These are phyloP conservation scores for Pharmacophagus antenor DNA, from an alignment of 2,888 invertebrate species.

Conservation along the genomic window DNA sequence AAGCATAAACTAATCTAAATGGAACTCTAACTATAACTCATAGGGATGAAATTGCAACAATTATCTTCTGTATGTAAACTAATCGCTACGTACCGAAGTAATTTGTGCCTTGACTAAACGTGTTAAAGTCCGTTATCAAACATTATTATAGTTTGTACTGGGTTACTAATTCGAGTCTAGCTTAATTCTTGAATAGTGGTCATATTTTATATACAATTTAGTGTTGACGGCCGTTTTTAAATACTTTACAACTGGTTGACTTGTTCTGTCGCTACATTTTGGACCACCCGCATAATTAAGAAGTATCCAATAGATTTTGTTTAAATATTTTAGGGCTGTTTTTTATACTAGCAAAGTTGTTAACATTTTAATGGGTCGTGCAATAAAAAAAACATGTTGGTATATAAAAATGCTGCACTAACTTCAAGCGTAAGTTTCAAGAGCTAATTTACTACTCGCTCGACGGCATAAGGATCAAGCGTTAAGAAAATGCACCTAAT, in stretches of 20 bases:
- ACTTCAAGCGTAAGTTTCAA: too few species aligned
- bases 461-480: too few species aligned
- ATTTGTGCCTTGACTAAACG: constrained; percentile 10
- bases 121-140: constrained; percentile 14
- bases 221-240: constrained; percentile 37
- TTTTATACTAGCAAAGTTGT: too few species aligned
- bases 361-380: neutral
- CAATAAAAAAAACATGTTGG: neutral
- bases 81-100: neutral
- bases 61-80: neutral
- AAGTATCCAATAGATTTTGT: constrained; percentile 20
- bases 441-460: too few species aligned
- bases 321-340: too few species aligned
- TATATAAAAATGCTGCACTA: neutral
- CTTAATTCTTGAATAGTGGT: constrained; percentile 36
- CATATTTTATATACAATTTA: constrained; percentile 47
- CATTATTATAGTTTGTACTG: neutral
- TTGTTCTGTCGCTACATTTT: constrained; percentile 37
- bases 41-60: neutral
- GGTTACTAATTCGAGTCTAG: constrained; percentile 34
- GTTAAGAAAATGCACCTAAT: too few species aligned
- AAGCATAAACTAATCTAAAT: neutral
- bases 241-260: constrained; percentile 38
- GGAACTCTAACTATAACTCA: neutral
- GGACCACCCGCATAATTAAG: constrained; percentile 41